A percentile compares a stretch with the other conserved stretches of the same genome.
Evolutionary conservation across 2,888 invertebrate genomes (phyloP).

Genomic region (Caenorhabditis auriculariae): DNA sequence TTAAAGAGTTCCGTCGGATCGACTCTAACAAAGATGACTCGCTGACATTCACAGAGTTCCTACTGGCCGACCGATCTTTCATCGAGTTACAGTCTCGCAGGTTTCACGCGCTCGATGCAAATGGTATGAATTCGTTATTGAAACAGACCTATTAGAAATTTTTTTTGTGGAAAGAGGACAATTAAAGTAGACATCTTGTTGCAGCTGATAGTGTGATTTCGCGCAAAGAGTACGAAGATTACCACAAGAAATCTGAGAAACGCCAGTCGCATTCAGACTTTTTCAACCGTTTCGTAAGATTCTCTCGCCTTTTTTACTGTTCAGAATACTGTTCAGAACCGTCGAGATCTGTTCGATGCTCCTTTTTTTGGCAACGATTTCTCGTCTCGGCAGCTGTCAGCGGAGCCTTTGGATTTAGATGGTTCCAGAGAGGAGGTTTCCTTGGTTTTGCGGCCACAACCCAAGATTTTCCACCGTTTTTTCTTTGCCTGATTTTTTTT

Average conservation of each 20-base stretch:
- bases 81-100: slow-evolving; percentile 42
- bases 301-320: too few species aligned
- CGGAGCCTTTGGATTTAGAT: too few species aligned
- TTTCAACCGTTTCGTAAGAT: slow-evolving; percentile 46
- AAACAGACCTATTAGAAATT: not conserved
- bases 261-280: slow-evolving; percentile 21
- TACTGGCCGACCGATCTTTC: slow-evolving; percentile 53
- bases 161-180: not conserved
- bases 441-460: too few species aligned
- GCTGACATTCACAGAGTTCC: slow-evolving; percentile 57
- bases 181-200: not conserved
- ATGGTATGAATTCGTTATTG: slow-evolving; percentile 12
- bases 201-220: slow-evolving; percentile 49
- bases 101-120: slow-evolving; percentile 31
- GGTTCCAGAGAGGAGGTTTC: too few species aligned
- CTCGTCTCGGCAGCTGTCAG: too few species aligned
- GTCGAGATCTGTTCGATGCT: not conserved
- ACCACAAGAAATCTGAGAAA: slow-evolving; percentile 44
- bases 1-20: slow-evolving; percentile 58
- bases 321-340: not conserved
- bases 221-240: slow-evolving; percentile 52
- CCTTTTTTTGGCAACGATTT: slow-evolving; percentile 9
- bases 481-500: too few species aligned
- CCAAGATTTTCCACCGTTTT: too few species aligned
- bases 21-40: slow-evolving; percentile 50